Evolutionary conservation across 2,888 invertebrate species (phyloP), one percentile per base, ranked within the genome.

Genomic region (Psylliodes chrysocephalus): DNA sequence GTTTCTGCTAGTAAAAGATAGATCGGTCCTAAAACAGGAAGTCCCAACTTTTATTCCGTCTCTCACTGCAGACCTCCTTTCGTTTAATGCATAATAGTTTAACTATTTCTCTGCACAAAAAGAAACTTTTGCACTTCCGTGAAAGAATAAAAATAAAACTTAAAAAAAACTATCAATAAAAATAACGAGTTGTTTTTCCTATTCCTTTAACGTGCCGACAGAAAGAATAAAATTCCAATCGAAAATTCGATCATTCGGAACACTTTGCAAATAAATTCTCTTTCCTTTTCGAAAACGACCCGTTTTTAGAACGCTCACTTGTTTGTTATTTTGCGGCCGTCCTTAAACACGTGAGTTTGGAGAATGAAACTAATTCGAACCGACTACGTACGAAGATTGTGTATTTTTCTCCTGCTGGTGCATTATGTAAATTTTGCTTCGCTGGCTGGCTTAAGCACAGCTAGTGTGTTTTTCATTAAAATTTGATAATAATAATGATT

Each of bases 281-380:
- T 25, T 38, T 47, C 17, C 22, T 57, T 57, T 47, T 57, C 22
- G 19, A 25, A 38, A 57, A 22, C 47, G 38, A 57, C 15, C 25
- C 14, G n/a, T 22, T 49, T 57, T 35, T 33, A 35, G 25, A 57
- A 57, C 22, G 44, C 33, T 30, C 47, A 15, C 33, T 28, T 49
- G 40, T 57, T 57, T 57, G 47, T 57, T 57, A 35, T 35, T 47
- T 57, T 28, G 47, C 14, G 47, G 57, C 25, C 17, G 57, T 14
- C 22, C 14, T 33, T 38, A 57, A 47, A 47, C 57, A 57, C 57
- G 57, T 57, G 57, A 57, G 47, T 57, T 47, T 18, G 47, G 35
- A 46, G 47, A 57, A 57, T 47, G 57, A 57, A 57, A 57, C 57
- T 57, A 57, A 57, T 57, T 38, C 57, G 25, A 57, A 47, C 3